Conservation (phyloP, 2,113 vertebrate genomes). For the Apaloderma vittatum region DNA sequence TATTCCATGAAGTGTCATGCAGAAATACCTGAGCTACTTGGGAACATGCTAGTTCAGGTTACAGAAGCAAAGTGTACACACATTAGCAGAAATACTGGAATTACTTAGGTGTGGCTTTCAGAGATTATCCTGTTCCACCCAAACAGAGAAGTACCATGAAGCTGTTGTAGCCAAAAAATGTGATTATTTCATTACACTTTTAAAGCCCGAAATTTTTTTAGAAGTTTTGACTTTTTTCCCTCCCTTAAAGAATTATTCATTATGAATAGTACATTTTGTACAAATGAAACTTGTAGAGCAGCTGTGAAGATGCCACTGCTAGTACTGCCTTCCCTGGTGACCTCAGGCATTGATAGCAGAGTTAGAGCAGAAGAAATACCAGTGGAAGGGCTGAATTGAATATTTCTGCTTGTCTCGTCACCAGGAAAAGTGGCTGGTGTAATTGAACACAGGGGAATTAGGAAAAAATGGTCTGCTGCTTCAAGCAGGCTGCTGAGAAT, state of each 20-base stretch:
- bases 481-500: background rate
- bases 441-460: background rate
- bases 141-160: conserved; percentile 14
- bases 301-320: background rate
- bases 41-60: conserved; percentile 65
- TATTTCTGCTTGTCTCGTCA: background rate
- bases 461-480: background rate
- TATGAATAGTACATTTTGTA: background rate
- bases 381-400: background rate
- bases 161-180: background rate
- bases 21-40: conserved; percentile 45
- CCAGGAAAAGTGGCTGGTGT: background rate
- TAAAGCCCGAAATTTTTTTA: background rate
- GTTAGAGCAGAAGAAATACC: background rate
- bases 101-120: conserved; percentile 52
- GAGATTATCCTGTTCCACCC: conserved; percentile 56
- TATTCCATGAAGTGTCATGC: conserved; percentile 17
- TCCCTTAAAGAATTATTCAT: background rate
- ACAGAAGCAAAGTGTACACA: conserved; percentile 25
- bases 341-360: background rate
- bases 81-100: conserved; percentile 67
- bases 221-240: background rate
- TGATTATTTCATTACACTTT: background rate
- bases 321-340: background rate
- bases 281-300: background rate